A percentile compares a stretch with the other conserved stretches of the same genome.
These are phyloP conservation scores for Carollia perspicillata DNA, from an alignment of 2,113 vertebrate genomes.

Conservation along the genomic window DNA sequence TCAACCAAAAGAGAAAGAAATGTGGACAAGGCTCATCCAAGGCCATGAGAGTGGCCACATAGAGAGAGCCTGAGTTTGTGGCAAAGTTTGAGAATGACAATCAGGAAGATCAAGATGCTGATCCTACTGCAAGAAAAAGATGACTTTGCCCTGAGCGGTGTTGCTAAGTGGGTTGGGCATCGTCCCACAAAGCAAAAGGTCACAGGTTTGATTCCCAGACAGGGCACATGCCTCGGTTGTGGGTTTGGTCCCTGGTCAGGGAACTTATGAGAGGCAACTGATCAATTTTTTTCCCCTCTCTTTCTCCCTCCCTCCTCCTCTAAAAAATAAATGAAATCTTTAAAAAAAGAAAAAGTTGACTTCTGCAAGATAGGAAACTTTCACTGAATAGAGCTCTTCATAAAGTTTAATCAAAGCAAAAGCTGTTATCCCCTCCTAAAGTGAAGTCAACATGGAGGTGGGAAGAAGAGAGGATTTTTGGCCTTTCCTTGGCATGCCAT, in stretches of 20 bases:
- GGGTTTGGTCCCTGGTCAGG: too few relatives aligned
- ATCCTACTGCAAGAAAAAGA: neutral
- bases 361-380: neutral
- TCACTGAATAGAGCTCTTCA: neutral
- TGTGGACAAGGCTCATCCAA: neutral
- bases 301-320: too few relatives aligned
- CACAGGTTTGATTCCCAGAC: too few relatives aligned
- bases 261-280: too few relatives aligned
- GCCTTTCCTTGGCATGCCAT: neutral
- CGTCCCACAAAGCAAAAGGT: too few relatives aligned
- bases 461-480: neutral
- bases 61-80: neutral
- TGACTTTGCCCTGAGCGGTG: neutral
- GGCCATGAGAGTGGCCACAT: neutral
- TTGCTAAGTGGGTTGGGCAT: too few relatives aligned
- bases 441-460: neutral
- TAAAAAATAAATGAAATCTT: too few relatives aligned
- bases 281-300: too few relatives aligned
- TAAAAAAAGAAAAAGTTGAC: too few relatives aligned
- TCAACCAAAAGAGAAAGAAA: slow-evolving; percentile 8
- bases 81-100: neutral
- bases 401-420: slow-evolving; percentile 10
- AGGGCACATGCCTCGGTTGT: too few relatives aligned
- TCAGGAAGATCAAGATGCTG: neutral
- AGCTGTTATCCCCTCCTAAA: neutral